Evolutionary conservation across 2,888 invertebrate species (phyloP).

Genomic region (Lamproptera curius): DNA sequence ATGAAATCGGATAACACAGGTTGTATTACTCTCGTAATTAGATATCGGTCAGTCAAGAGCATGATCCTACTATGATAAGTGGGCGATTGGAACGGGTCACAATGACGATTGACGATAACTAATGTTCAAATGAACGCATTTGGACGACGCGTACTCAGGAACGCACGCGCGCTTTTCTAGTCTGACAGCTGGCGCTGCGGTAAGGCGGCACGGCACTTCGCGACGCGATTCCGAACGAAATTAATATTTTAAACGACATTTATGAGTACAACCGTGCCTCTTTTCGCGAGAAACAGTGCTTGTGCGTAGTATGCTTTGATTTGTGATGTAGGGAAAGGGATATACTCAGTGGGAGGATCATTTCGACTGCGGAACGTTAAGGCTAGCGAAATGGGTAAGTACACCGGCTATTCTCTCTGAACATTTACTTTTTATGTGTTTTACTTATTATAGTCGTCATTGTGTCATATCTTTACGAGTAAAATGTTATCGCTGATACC

Average conservation of each 20-base stretch:
- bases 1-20: slow-evolving; percentile 1
- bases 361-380: slow-evolving; percentile 33
- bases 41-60: slow-evolving; percentile 21
- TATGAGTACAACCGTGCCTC: slow-evolving; percentile 30
- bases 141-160: slow-evolving; percentile 34
- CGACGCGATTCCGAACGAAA: slow-evolving; percentile 20
- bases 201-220: slow-evolving; percentile 28
- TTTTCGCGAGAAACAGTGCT: slow-evolving; percentile 32
- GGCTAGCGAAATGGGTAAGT: slow-evolving; percentile 66
- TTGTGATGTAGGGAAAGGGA: slow-evolving; percentile 51
- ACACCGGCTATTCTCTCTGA: slow-evolving; percentile 44
- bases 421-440: slow-evolving; percentile 12
- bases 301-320: slow-evolving; percentile 42
- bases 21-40: slow-evolving; percentile 13
- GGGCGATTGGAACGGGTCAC: slow-evolving; percentile 7
- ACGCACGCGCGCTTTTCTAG: slow-evolving; percentile 42
- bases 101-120: slow-evolving; percentile 26
- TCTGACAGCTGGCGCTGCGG: slow-evolving; percentile 38
- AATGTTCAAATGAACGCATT: slow-evolving; percentile 27
- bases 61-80: slow-evolving; percentile 16
- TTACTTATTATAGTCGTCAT: too few relatives aligned
- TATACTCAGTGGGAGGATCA: slow-evolving; percentile 35
- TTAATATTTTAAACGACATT: slow-evolving; percentile 29
- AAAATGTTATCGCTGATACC: too few relatives aligned
- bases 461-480: too few relatives aligned